Evolutionary conservation across 2,797 vertebrate species (phyloP), one percentile per base, ranked within the genome.

Genomic region (Crocodylus rhombifer): DNA sequence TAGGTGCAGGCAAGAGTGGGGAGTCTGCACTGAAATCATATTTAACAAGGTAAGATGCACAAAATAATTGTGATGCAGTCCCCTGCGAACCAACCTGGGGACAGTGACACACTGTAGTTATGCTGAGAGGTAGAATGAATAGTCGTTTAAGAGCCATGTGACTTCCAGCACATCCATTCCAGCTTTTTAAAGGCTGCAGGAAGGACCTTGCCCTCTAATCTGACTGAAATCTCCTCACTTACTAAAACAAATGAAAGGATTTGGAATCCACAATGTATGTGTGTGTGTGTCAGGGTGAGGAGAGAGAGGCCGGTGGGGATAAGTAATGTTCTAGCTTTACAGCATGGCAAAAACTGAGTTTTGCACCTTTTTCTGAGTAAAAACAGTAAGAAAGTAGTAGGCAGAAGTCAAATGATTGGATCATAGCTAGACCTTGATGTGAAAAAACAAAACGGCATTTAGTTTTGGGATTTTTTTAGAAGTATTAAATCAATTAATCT

Each of bases 381-480:
- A 36, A 23, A 58, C 58, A 13, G 76, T 3, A 67, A 63, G 58
- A 60, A 81, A 30, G 82, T 3, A 1, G 16, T 58, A 51, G 25
- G 61, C 33, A 33, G 3, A 13, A 56, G 14, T 5, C 82, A 36
- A 73, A 63, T 10, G 36, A 56, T 7, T 9, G 63, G 86, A 78
- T 84, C 76, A 78, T 63, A 0, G 0, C 75, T 89, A 1, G 7
- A 65, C 21, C 36, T 63, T 85, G 76, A 57, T 67, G 60, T 92
- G 42, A 18, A 26, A 87, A 87, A 76, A 84, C 61, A 28, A 74
- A 93, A 77, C 1, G 67, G 42, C 56, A 42, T 57, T 91, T 91
- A 83, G 83, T 86, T 17, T 74, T n/a, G 58, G 69, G 85, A 65
- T 94, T 80, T 51, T 42, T 89, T 93, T 83, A 93, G 21, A 78